phyloP scores from a whole-genome alignment of 1,140 invertebrate species.

The Teleopsis dalmanni region DNA sequence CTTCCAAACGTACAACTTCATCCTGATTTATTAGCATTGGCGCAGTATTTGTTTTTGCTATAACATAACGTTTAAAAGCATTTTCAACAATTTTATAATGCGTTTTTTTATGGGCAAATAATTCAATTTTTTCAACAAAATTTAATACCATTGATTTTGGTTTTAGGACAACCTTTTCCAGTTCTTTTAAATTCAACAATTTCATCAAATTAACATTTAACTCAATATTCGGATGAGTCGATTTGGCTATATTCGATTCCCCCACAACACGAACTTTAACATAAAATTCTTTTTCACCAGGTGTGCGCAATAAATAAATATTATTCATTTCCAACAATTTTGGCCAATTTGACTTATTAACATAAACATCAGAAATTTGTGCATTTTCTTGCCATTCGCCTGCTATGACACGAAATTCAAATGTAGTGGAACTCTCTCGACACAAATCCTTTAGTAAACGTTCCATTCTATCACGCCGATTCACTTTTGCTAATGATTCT shows the following conservation, averaged over 20 bases:
- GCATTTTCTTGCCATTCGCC: slow-evolving; percentile 31
- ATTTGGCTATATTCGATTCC: slow-evolving; percentile 19
- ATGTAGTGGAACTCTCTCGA: slow-evolving; percentile 26
- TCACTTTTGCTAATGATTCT: slow-evolving; percentile 17
- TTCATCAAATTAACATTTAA: slow-evolving; percentile 40
- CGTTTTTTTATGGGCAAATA: slow-evolving; percentile 46
- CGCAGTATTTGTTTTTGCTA: slow-evolving; percentile 46
- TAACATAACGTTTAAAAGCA: slow-evolving; percentile 53
- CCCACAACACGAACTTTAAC: slow-evolving; percentile 27
- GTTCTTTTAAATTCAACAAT: slow-evolving; percentile 32
- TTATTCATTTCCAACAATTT: slow-evolving; percentile 35
- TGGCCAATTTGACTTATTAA: slow-evolving; percentile 30
- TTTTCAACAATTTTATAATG: slow-evolving; percentile 48
- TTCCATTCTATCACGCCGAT: slow-evolving; percentile 33
- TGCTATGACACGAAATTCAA: slow-evolving; percentile 35
- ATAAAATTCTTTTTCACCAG: slow-evolving; percentile 36
- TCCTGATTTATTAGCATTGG: slow-evolving; percentile 55
- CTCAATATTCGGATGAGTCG: slow-evolving; percentile 36
- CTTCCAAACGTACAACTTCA: slow-evolving; percentile 50
- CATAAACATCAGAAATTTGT: slow-evolving; percentile 41
- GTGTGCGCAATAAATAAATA: slow-evolving; percentile 32
- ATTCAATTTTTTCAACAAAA: slow-evolving; percentile 49
- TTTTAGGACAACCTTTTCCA: slow-evolving; percentile 30
- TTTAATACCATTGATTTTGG: slow-evolving; percentile 36
- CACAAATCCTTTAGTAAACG: slow-evolving; percentile 34